A percentile compares a stretch with the other conserved stretches of the same genome.
phyloP scores from a whole-genome alignment of 2,113 vertebrate species.

The Regulus satrapa region DNA sequence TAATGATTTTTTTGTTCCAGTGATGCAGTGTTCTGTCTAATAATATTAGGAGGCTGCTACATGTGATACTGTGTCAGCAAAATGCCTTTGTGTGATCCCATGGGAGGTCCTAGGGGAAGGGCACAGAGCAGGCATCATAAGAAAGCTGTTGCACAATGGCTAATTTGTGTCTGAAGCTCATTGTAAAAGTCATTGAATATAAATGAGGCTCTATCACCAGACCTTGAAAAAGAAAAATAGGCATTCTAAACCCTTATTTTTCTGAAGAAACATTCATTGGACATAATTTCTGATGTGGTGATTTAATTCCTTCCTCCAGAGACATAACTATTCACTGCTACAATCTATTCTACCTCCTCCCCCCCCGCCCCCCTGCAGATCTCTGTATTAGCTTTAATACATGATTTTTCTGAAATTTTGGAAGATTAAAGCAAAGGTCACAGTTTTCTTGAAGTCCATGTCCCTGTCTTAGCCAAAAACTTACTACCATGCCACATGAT shows the following conservation, averaged over 20 bases:
- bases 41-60: neutral
- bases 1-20: neutral
- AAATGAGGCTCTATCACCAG: neutral
- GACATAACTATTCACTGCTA: neutral
- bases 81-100: neutral
- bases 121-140: neutral
- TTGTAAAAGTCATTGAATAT: neutral
- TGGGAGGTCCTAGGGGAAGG: neutral
- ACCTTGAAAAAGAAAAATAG: neutral
- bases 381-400: neutral
- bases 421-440: neutral
- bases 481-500: neutral
- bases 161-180: neutral
- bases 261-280: neutral
- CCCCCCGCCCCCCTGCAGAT: rapidly evolving
- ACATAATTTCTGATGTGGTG: neutral
- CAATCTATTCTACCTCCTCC: neutral
- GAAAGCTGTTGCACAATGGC: neutral
- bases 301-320: neutral
- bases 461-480: neutral
- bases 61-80: neutral
- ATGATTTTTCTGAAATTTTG: neutral
- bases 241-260: neutral
- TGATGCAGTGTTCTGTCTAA: neutral
- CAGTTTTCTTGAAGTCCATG: neutral